A percentile compares a stretch with the other conserved stretches of the same genome.
These are phyloP conservation scores for Varanus komodoensis DNA, from an alignment of 2,113 vertebrate genomes.

Conservation along the genomic window DNA sequence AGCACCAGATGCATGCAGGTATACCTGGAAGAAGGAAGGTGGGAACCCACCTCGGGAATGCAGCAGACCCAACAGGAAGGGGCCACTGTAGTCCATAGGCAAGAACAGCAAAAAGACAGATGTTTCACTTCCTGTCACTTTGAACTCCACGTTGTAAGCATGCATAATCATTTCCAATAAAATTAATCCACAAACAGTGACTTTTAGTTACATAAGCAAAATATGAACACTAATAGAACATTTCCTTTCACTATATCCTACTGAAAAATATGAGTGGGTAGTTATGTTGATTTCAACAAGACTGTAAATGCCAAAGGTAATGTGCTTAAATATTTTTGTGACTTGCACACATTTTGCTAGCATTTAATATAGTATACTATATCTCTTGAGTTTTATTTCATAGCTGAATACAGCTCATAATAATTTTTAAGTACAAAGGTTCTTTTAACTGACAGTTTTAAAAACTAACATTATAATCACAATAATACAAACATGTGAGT, in stretches of 20 bases:
- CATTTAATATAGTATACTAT: background rate
- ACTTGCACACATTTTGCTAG: background rate
- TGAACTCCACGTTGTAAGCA: background rate
- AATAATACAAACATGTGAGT: background rate
- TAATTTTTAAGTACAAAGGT: background rate
- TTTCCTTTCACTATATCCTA: background rate
- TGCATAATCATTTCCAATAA: background rate
- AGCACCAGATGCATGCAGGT: too few relatives aligned
- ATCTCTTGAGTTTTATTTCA: background rate
- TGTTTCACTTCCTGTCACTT: too few relatives aligned
- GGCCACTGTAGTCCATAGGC: too few relatives aligned
- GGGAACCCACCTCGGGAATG: too few relatives aligned
- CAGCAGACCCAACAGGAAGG: too few relatives aligned
- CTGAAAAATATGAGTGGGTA: background rate
- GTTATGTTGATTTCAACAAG: background rate
- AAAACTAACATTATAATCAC: background rate
- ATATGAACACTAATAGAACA: background rate
- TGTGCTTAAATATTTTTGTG: background rate
- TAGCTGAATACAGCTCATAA: background rate
- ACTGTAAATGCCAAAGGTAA: background rate
- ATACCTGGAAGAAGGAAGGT: too few relatives aligned
- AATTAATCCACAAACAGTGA: background rate
- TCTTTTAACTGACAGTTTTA: conserved; percentile 5
- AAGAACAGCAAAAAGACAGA: too few relatives aligned
- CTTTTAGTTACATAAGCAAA: background rate